Conservation (phyloP, 2,113 vertebrate genomes). For the Caranx melampygus region DNA sequence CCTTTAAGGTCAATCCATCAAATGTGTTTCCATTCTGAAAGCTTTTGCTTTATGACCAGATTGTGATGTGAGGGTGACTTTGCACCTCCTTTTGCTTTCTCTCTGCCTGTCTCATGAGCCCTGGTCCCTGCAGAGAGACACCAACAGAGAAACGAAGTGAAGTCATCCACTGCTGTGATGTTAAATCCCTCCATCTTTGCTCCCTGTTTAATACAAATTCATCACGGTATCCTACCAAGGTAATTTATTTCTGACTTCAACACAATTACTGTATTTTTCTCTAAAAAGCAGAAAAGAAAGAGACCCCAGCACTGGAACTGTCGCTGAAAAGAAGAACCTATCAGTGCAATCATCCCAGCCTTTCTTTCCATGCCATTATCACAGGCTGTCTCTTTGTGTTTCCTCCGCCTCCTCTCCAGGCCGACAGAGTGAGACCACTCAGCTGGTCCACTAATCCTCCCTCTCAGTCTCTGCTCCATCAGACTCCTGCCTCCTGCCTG, state of each 20-base stretch:
- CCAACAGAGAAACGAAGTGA: slow-evolving; percentile 3
- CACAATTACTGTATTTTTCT: not conserved
- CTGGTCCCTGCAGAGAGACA: slow-evolving; percentile 9
- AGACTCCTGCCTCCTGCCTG: slow-evolving; percentile 15
- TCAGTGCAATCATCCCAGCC: slow-evolving; percentile 13
- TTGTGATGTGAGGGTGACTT: accelerated
- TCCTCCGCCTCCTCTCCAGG: not conserved
- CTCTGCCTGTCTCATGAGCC: not conserved
- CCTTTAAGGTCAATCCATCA: not conserved
- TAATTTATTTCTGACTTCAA: not conserved
- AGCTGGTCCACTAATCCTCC: not conserved
- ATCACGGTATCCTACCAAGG: not conserved
- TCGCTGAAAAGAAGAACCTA: not conserved
- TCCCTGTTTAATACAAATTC: not conserved
- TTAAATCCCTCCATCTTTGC: not conserved
- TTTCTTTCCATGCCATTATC: slow-evolving; percentile 32
- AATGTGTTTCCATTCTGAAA: not conserved
- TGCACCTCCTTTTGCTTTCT: not conserved
- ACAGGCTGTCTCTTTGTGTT: slow-evolving; percentile 1
- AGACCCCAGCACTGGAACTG: not conserved
- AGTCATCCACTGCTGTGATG: not conserved
- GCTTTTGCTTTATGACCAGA: not conserved
- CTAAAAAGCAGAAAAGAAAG: not conserved
- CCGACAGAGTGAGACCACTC: slow-evolving; percentile 13
- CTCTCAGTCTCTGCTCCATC: slow-evolving; percentile 30